Evolutionary conservation across 2,888 invertebrate genomes (phyloP).

Genomic region (Neuroscelio doddi): DNA sequence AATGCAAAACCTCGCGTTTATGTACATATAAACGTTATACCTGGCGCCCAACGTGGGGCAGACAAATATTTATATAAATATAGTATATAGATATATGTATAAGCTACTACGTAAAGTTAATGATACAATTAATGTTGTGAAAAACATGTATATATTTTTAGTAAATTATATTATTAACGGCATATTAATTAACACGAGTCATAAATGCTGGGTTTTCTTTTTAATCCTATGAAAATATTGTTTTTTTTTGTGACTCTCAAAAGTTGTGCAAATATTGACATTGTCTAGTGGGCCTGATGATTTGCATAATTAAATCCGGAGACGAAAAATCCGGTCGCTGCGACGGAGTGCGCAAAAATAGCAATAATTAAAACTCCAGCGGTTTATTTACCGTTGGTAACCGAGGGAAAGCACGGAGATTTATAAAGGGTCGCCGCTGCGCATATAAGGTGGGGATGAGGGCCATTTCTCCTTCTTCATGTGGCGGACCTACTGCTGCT

Average conservation of each 20-base stretch:
- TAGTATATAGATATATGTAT: too few relatives aligned
- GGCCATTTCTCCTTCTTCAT: constrained; percentile 37
- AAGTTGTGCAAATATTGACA: constrained; percentile 64
- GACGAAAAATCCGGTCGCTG: constrained; percentile 33
- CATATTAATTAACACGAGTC: too few relatives aligned
- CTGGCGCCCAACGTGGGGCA: too few relatives aligned
- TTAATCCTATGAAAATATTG: too few relatives aligned
- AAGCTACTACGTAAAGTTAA: too few relatives aligned
- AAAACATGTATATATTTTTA: too few relatives aligned
- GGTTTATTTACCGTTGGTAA: constrained; percentile 62
- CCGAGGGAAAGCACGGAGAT: constrained; percentile 50
- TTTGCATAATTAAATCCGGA: constrained; percentile 69
- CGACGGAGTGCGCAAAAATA: constrained; percentile 58
- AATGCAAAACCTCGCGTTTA: too few relatives aligned
- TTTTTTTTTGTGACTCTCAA: not conserved
- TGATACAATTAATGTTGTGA: too few relatives aligned
- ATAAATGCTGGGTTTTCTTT: too few relatives aligned
- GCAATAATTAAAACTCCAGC: constrained; percentile 66
- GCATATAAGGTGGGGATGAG: constrained; percentile 25
- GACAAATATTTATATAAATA: too few relatives aligned
- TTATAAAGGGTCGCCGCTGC: constrained; percentile 55
- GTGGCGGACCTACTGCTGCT: constrained; percentile 21
- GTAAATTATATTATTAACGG: too few relatives aligned
- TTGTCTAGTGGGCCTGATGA: constrained; percentile 64
- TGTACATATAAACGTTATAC: too few relatives aligned